Evolutionary conservation across 2,113 vertebrate genomes (phyloP).

Genomic region (Rhynchopsitta pachyrhyncha): DNA sequence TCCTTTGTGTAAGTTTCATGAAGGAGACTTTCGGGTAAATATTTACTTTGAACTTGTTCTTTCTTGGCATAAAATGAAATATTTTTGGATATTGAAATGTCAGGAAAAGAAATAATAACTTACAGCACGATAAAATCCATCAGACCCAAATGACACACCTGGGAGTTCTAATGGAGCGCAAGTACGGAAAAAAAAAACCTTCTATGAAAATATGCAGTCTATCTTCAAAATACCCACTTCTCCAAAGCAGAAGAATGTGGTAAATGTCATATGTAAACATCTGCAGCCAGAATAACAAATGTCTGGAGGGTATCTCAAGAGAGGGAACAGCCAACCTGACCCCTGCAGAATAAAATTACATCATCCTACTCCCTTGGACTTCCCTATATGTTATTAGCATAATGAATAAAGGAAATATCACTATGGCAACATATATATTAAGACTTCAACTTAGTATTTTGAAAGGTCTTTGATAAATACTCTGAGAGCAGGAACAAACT

Average conservation of each 20-base stretch:
- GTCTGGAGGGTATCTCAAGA: not conserved
- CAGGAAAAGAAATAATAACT: not conserved
- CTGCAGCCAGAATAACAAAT: not conserved
- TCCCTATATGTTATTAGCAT: not conserved
- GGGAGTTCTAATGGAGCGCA: not conserved
- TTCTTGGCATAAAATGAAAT: not conserved
- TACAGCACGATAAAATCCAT: not conserved
- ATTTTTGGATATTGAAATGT: not conserved
- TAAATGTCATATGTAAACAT: slow-evolving; percentile 20
- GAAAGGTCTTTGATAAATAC: not conserved
- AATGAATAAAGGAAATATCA: not conserved
- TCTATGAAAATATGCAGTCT: not conserved
- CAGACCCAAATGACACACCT: not conserved
- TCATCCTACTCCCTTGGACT: not conserved
- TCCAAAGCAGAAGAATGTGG: not conserved
- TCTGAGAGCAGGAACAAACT: not conserved
- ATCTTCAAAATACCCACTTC: not conserved
- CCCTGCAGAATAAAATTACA: not conserved
- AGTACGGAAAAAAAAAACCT: not conserved
- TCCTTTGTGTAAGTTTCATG: not conserved
- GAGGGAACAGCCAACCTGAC: not conserved
- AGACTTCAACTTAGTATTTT: not conserved
- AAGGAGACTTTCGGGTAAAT: not conserved
- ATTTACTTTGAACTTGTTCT: not conserved
- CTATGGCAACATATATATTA: not conserved